Base-by-base conservation (phyloP, 2,797 vertebrate species). In the Alectoris magna region DNA sequence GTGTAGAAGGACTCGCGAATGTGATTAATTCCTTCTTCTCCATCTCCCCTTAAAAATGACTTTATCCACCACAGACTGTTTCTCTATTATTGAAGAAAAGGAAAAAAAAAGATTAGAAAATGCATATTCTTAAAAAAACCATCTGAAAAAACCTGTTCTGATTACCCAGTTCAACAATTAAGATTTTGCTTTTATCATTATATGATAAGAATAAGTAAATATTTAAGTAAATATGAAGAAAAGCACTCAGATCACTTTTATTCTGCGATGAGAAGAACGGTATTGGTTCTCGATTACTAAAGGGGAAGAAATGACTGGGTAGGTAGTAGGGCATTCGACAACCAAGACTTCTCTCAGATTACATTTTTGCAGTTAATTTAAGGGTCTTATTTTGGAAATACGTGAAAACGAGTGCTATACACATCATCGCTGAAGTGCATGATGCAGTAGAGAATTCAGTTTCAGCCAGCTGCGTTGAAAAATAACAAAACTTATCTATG, bases 1-100 rank as follows among this genome's bases (percentile, higher is more conserved):
- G 23, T 14, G 46, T n/a, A 69, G 17, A 58, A 31, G 56, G 5
- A 75, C 34, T 43, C n/a, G 1, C 2, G 2, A 1, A 1, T 0
- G 5, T 85, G 15, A 69, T 77, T 55, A 68, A 1, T 13, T 43
- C 22, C n/a, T 17, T 59, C 55, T 51, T 41, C 21, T 1, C 6
- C 4, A 22, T 58, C 68, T 90, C 31, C 23, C 17, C 11, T 59
- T 11, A 63, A 48, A 77, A 78, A 60, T 38, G 1, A 31, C 44
- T 84, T 90, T 18, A 59, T 16, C 69, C 3, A 7, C 24, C 56
- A 76, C 39, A 49, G 6, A 3, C 4, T 49, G n/a, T 2, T 67
- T 91, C 66, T 66, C 3, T 41, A 87, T 81, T 44, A 29, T n/a
- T 9, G 7, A 49, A 26, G 23, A 49, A 49, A 49, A 49, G 24